Percentiles rank a stretch among this genome's conserved stretches.
Evolutionary conservation across 2,113 vertebrate genomes (phyloP).

Genomic region (Bubo blakistoni): DNA sequence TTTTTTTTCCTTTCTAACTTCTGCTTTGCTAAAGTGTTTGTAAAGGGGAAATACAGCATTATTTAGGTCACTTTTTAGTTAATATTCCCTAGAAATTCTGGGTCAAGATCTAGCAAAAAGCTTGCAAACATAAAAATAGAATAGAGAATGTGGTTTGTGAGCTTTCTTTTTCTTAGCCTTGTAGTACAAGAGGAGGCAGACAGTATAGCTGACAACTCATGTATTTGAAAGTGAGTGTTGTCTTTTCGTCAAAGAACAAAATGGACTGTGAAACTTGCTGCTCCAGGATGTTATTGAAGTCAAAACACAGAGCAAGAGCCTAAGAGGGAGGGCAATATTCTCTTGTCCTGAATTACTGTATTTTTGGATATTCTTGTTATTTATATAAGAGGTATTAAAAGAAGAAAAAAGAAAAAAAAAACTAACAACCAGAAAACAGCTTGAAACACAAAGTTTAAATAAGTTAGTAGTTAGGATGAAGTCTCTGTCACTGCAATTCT

Average conservation of each 20-base stretch:
- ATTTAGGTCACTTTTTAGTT: neutral
- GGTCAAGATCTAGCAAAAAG: neutral
- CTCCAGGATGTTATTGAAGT: neutral
- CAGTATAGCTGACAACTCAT: neutral
- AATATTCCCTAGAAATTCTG: neutral
- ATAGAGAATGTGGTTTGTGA: neutral
- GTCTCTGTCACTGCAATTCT: neutral
- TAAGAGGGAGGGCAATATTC: neutral
- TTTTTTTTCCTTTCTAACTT: neutral
- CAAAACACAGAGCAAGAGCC: neutral
- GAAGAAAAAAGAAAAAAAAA: neutral
- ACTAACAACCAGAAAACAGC: neutral
- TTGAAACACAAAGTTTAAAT: neutral
- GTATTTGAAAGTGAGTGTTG: neutral
- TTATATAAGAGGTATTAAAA: neutral
- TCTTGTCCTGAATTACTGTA: neutral
- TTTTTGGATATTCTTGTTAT: neutral
- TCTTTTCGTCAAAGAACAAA: constrained; percentile 3
- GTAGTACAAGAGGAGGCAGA: neutral
- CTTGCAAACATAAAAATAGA: neutral
- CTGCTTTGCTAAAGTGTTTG: neutral
- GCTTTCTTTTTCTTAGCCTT: neutral
- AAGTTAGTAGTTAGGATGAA: neutral
- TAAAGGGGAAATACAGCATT: neutral
- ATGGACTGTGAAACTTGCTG: neutral